Evolutionary conservation across 2,888 invertebrate species (phyloP).

Genomic region (Philereme transversata): DNA sequence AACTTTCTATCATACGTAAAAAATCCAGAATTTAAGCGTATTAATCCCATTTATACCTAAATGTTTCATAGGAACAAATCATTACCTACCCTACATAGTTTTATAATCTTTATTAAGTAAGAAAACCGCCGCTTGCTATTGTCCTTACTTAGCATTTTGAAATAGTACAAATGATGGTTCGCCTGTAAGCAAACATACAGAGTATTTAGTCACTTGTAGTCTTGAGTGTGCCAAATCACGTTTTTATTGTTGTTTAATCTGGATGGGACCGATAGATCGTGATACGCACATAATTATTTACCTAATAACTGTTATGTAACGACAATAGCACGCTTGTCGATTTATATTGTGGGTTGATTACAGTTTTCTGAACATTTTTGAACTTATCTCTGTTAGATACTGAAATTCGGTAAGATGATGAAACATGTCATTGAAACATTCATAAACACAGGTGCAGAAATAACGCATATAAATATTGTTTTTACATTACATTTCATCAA

Average conservation of each 20-base stretch:
- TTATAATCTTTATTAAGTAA: constrained; percentile 40
- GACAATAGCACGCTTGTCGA: constrained; percentile 59
- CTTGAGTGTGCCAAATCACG: constrained; percentile 74
- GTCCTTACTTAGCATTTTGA: constrained; percentile 56
- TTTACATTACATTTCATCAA: neutral
- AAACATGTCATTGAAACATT: no score
- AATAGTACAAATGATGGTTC: constrained; percentile 60
- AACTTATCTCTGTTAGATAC: no score
- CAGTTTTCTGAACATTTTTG: constrained; percentile 39
- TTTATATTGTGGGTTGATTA: constrained; percentile 44
- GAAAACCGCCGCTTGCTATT: constrained; percentile 61
- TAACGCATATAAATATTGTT: neutral
- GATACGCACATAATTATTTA: constrained; percentile 22
- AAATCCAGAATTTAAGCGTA: constrained; percentile 35
- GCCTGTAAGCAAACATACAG: neutral
- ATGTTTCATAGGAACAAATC: constrained; percentile 36
- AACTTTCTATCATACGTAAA: constrained; percentile 30
- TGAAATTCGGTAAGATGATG: no score
- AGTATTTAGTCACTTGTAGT: constrained; percentile 37
- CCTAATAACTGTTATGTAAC: constrained; percentile 25
- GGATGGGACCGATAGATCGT: constrained; percentile 46
- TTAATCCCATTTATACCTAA: constrained; percentile 34
- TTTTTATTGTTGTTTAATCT: constrained; percentile 43
- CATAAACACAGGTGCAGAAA: no score
- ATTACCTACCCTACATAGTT: constrained; percentile 31